phyloP scores from a whole-genome alignment of 2,888 invertebrate genomes.

The Lutraria lutraria region DNA sequence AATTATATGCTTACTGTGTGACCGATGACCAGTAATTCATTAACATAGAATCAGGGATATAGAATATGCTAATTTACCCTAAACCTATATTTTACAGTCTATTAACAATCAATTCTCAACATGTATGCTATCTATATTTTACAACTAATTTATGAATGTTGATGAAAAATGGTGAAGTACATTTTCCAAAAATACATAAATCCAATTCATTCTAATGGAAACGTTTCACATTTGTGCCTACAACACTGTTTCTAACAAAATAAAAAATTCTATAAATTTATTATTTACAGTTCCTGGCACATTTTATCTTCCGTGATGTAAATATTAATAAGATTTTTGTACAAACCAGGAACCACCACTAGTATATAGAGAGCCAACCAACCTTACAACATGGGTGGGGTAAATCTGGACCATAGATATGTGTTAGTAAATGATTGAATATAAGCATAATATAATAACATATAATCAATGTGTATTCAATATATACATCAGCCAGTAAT shows the following conservation, averaged over 20 bases:
- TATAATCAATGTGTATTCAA: slow-evolving; percentile 30
- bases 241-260: too few relatives aligned
- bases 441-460: slow-evolving; percentile 41
- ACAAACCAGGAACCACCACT: slow-evolving; percentile 41
- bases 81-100: too few relatives aligned
- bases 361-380: slow-evolving; percentile 60
- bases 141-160: neutral
- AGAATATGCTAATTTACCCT: neutral
- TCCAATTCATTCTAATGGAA: too few relatives aligned
- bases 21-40: neutral
- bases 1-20: neutral
- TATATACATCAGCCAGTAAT: slow-evolving; percentile 29
- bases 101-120: neutral
- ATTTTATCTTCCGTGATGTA: neutral
- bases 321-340: slow-evolving; percentile 16
- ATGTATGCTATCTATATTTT: neutral
- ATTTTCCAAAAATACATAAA: neutral
- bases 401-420: slow-evolving; percentile 32
- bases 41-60: neutral
- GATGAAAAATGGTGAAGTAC: neutral
- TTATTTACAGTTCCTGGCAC: neutral
- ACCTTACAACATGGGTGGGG: slow-evolving; percentile 36
- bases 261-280: too few relatives aligned
- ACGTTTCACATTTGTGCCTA: too few relatives aligned
- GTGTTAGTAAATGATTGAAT: slow-evolving; percentile 42